Conservation (phyloP, 2,113 vertebrate genomes). For the Epinephelus lanceolatus region DNA sequence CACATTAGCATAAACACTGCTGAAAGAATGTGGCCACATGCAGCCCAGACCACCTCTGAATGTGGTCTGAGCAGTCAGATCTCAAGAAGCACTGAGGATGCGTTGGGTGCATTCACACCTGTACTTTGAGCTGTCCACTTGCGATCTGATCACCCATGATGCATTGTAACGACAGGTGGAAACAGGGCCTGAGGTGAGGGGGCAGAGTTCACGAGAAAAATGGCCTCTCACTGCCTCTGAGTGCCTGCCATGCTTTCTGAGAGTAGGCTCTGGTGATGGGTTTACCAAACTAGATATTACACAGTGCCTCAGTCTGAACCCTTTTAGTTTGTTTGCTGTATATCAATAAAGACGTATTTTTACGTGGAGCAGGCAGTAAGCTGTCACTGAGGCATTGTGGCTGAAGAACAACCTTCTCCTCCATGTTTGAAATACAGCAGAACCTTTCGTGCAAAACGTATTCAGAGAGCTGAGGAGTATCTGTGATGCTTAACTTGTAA, state of each 20-base stretch:
- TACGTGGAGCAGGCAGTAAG: neutral
- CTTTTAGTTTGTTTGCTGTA: slow-evolving; percentile 34
- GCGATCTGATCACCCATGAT: no score
- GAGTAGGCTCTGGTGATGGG: neutral
- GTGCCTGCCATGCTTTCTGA: neutral
- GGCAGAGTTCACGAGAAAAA: neutral
- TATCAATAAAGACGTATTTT: neutral
- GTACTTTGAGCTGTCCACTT: no score
- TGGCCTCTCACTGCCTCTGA: neutral
- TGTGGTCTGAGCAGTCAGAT: no score
- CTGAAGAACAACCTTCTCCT: neutral
- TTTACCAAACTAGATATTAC: slow-evolving; percentile 21
- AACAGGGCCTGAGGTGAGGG: neutral
- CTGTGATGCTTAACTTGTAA: neutral
- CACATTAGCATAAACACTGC: no score
- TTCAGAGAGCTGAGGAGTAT: neutral
- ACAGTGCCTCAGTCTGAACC: neutral
- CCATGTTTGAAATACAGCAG: neutral
- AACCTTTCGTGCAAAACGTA: neutral
- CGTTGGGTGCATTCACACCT: no score
- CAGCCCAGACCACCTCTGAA: no score
- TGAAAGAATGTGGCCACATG: no score
- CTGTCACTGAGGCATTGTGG: neutral
- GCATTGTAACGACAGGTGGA: no score
- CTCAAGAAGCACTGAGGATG: no score